Evolutionary conservation across 2,113 vertebrate species (phyloP), one percentile per base, ranked within the genome.

Genomic region (Sinocyclocheilus rhinocerous): DNA sequence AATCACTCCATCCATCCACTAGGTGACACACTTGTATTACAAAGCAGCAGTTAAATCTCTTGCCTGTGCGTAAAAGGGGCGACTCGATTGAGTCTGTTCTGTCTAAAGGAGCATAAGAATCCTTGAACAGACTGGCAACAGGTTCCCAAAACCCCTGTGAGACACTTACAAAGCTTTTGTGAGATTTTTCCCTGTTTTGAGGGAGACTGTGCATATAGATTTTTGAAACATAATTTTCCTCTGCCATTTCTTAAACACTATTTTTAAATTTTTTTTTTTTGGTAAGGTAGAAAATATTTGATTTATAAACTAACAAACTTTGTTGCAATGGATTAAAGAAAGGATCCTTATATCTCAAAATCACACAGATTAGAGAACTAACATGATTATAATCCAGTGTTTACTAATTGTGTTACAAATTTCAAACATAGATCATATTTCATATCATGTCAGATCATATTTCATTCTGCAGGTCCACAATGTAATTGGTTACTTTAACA

Each of bases 11-110:
- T 20, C 63, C 13, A 50, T 84, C 96, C 97, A 95, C 94, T 95
- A 96, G 96, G 94, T 96, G 96, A 92, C 95, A 96, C 93, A 91
- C 93, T 96, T 94, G 91, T 90, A 94, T 95, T 94, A 88, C 89
- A 45, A 86, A 95, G 92, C 50, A n/a, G 13, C 76, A 36, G 61
- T 39, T 85, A 39, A 12, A 36, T 42, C 4, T 24, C 15, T 20
- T 76, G 33, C 12, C 45, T 85, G 65, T 72, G 65, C 84, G 10
- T 57, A 50, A 10, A 10, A 67, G 20, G 77, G 84, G 84, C 36
- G 55, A 69, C 24, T 33, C 29, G 29, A 50, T 0, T n/a, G 77
- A 73, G 76, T 45, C 42, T 7, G 52, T 59, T 80, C 48, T 6
- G 11, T 24, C 15, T 16, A 42, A 45, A 45, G 11, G 12, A 12